Evolutionary conservation across 2,113 vertebrate genomes (phyloP).

Genomic region (Neomonachus schauinslandi): DNA sequence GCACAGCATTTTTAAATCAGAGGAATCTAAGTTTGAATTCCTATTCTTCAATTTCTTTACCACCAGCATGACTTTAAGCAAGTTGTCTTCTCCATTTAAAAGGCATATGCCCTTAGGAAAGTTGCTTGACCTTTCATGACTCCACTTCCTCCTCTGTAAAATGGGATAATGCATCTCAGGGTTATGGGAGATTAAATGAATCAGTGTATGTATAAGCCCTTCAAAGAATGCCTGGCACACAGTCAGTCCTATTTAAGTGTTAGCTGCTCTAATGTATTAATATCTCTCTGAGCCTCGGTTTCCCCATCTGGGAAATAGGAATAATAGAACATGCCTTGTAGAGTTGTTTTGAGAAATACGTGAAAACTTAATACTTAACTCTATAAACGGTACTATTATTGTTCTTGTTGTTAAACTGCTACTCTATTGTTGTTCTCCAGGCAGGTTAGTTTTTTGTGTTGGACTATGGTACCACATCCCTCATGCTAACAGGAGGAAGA

Average conservation of each 20-base stretch:
- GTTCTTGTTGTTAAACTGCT: not conserved
- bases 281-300: not conserved
- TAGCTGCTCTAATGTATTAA: not conserved
- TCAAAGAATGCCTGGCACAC: not conserved
- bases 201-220: not conserved
- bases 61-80: not conserved
- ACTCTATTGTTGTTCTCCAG: not conserved
- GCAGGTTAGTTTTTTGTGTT: not conserved
- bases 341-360: not conserved
- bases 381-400: not conserved
- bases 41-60: not conserved
- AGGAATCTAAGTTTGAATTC: not conserved
- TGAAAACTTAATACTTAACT: not conserved
- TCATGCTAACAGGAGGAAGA: not conserved
- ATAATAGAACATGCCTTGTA: not conserved
- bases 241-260: not conserved
- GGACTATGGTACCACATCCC: not conserved
- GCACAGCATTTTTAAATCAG: not conserved
- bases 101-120: not conserved
- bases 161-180: not conserved
- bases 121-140: not conserved
- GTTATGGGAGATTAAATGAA: not conserved
- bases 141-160: not conserved
- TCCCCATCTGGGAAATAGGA: not conserved
- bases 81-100: not conserved